Base-by-base conservation (phyloP, 2,888 invertebrate species). In the Scrobipalpa costella region DNA sequence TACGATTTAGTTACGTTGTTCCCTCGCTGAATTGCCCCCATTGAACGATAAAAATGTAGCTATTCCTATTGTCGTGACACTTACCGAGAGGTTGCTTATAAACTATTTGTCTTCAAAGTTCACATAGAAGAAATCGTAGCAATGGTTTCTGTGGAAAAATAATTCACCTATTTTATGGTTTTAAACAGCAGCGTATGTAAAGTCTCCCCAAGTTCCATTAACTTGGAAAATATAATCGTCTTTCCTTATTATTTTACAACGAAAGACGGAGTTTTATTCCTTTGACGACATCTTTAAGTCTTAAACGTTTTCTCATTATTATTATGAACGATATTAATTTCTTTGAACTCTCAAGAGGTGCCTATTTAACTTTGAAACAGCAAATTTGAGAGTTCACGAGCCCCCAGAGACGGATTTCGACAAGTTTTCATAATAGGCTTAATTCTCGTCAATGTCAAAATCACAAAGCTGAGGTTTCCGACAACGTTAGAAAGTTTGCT, bases 391-490 rank as follows among this genome's bases (percentile, higher is more conserved):
- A 62, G 27, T 44, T 57, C 27, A 27, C n/a, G 8, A 27, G 13
- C 5, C 21, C 50, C 9, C 11, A 13, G 50, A 3, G 21, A 52
- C 13, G 19, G 21, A 52, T 52, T 17, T 19, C 49, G 17, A n/a
- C 57, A 67, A 61, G 63, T 57, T 57, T 36, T 36, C 38, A 69
- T 70, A 71, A 70, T 71, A 65, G 65, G 63, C 68, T 70, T 65
- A 69, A 68, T 36, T 38, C 38, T 57, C 38, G 38, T 68, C 69
- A 66, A 68, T 69, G 64, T 73, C 70, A 73, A 72, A 55, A 15
- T 34, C 57, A 38, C 38, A 67, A 67, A 65, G 64, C 52, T 64
- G 58, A 62, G 66, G 65, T 67, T 66, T 65, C 55, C 63, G 58
- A 40, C 64, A 61, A 71, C 9, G 15, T 57, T 38, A 57, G 34